phyloP scores from a whole-genome alignment of 1,140 invertebrate genomes.

The Eriocheir sinensis region DNA sequence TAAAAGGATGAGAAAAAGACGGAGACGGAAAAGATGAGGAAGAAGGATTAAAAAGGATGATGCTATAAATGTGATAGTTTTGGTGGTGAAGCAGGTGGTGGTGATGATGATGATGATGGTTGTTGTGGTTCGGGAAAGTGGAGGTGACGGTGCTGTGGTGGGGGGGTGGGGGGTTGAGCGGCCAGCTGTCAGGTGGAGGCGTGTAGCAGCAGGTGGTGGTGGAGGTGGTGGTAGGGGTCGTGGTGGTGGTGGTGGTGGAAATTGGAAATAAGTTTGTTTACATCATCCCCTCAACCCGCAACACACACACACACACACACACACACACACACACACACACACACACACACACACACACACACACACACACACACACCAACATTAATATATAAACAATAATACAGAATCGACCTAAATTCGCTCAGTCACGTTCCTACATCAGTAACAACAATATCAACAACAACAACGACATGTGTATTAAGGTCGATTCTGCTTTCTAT shows the following conservation, averaged over 20 bases:
- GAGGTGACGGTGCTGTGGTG: too few species aligned
- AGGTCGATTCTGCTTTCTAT: too few species aligned
- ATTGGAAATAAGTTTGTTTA: constrained; percentile 17
- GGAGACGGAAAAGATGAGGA: too few species aligned
- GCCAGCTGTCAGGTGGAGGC: background rate
- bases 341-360: background rate
- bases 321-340: constrained; percentile 30
- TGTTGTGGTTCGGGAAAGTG: too few species aligned
- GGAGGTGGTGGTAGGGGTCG: background rate
- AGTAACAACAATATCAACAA: too few species aligned
- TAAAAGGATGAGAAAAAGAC: too few species aligned
- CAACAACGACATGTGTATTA: too few species aligned
- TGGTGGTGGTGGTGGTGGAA: background rate
- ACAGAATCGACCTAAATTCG: background rate
- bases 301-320: background rate
- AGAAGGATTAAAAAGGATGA: too few species aligned
- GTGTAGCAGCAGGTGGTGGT: background rate
- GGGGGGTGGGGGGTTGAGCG: background rate
- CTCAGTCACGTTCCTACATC: too few species aligned
- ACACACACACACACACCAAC: background rate
- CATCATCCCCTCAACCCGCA: background rate
- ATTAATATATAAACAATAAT: background rate
- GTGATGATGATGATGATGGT: too few species aligned
- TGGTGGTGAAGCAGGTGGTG: too few species aligned
- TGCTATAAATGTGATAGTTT: too few species aligned